A percentile compares a stretch with the other conserved stretches of the same genome.
phyloP scores from a whole-genome alignment of 2,113 vertebrate species.

The Hydropotes inermis region DNA sequence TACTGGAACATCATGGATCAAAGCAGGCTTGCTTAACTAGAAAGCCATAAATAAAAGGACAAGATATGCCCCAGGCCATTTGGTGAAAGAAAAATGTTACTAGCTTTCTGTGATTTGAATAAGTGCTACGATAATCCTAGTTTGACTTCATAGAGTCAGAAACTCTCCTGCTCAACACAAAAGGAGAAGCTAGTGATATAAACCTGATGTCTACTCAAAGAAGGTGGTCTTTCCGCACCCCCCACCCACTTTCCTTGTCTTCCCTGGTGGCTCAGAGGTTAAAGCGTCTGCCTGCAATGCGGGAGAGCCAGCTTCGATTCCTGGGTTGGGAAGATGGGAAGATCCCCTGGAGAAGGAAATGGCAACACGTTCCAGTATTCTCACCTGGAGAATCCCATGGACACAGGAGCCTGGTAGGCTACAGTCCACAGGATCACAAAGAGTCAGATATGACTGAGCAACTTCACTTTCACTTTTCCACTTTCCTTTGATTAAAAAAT shows the following conservation, averaged over 20 bases:
- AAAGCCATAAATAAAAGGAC: background rate
- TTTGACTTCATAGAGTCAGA: background rate
- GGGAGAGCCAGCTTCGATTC: background rate
- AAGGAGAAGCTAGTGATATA: background rate
- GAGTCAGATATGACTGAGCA: fast-evolving
- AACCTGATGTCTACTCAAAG: background rate
- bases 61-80: background rate
- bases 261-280: background rate
- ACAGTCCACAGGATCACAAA: background rate
- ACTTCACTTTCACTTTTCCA: background rate
- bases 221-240: background rate
- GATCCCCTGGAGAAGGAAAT: background rate
- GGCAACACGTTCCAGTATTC: background rate
- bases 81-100: background rate
- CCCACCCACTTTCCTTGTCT: background rate
- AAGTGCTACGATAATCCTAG: background rate
- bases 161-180: background rate
- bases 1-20: background rate
- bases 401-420: background rate
- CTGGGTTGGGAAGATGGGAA: background rate
- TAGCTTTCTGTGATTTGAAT: background rate
- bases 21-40: background rate
- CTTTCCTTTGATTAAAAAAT: background rate
- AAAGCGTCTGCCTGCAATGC: background rate
- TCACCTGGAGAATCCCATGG: background rate